Percentiles rank a stretch among this genome's conserved stretches.
Conservation (phyloP, 2,797 vertebrate species). For the Molossus alvarezi region DNA sequence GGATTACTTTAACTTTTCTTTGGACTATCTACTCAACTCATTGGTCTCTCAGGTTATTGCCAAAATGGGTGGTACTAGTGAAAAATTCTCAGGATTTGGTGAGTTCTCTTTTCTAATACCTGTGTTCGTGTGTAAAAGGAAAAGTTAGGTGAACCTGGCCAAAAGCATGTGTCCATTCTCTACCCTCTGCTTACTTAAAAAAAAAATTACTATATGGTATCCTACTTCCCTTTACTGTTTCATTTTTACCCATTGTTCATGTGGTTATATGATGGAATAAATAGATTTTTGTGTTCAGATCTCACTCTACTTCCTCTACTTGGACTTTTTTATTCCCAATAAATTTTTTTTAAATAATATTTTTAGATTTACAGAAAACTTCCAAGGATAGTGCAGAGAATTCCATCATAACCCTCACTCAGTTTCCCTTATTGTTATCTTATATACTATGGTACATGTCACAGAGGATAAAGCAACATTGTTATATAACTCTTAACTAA, state of each 20-base stretch:
- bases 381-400: neutral
- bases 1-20: neutral
- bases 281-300: neutral
- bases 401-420: neutral
- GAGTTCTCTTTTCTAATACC: neutral
- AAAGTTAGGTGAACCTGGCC: neutral
- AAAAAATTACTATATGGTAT: neutral
- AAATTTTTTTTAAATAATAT: neutral
- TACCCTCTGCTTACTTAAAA: neutral
- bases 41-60: conserved; percentile 3
- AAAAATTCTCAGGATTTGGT: conserved; percentile 25
- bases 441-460: neutral
- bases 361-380: conserved; percentile 42
- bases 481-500: neutral
- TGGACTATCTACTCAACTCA: neutral
- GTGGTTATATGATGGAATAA: neutral
- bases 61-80: neutral
- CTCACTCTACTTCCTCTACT: neutral
- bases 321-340: neutral
- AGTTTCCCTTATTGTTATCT: neutral
- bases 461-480: neutral
- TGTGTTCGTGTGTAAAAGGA: neutral
- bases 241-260: conserved; percentile 46
- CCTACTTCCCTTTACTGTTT: neutral
- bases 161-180: neutral